phyloP scores from a whole-genome alignment of 2,113 vertebrate genomes.

The Brachirus orientalis region DNA sequence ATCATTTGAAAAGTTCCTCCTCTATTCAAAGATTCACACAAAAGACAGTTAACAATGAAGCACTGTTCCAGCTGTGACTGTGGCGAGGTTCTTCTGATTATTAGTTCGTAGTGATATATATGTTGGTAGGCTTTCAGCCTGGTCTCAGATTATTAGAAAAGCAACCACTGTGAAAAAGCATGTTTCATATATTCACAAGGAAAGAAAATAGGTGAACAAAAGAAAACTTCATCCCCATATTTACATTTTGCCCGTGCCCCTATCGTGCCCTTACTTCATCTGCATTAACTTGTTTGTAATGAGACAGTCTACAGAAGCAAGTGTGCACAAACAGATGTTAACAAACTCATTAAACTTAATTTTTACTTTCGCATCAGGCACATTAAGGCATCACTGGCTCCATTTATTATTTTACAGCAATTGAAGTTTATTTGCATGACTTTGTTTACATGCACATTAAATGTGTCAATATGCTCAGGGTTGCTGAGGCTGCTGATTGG shows the following conservation, averaged over 20 bases:
- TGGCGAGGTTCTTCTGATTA: slow-evolving; percentile 36
- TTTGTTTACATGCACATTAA: slow-evolving; percentile 2
- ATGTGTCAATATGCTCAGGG: neutral
- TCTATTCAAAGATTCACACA: slow-evolving; percentile 37
- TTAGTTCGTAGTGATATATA: too few species aligned
- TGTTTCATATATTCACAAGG: neutral
- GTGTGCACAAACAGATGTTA: neutral
- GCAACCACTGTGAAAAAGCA: too few species aligned
- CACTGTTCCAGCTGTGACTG: slow-evolving; percentile 53
- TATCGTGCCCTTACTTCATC: neutral
- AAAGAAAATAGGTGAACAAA: slow-evolving; percentile 7
- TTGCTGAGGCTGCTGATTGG: neutral
- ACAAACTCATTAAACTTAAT: slow-evolving; percentile 6
- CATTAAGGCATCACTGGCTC: slow-evolving; percentile 11
- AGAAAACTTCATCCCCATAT: slow-evolving; percentile 11
- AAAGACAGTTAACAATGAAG: slow-evolving; percentile 51
- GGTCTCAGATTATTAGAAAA: too few species aligned
- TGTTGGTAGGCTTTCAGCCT: too few species aligned
- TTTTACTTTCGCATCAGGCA: slow-evolving; percentile 6
- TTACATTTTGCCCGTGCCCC: slow-evolving; percentile 9
- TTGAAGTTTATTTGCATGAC: neutral
- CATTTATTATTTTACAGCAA: slow-evolving; percentile 11
- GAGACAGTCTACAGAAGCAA: slow-evolving; percentile 14
- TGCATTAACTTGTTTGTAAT: slow-evolving; percentile 17
- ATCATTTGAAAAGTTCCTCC: slow-evolving; percentile 19